phyloP scores from a whole-genome alignment of 2,113 vertebrate genomes.

The Passer domesticus region DNA sequence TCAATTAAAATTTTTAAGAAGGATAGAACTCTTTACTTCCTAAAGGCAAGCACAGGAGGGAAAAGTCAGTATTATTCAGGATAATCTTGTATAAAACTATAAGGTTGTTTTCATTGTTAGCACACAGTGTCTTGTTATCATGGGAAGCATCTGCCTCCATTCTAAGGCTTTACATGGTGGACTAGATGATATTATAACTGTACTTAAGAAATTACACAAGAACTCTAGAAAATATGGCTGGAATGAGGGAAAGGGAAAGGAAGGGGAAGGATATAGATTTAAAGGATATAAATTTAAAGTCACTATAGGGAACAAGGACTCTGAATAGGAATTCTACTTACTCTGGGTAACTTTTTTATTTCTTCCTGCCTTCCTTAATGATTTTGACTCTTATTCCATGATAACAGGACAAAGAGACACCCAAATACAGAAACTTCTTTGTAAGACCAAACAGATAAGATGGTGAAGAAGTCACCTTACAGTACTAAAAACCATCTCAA shows the following conservation, averaged over 20 bases:
- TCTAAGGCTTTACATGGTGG: neutral
- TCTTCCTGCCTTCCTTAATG: neutral
- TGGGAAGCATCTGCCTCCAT: accelerated
- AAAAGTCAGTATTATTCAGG: neutral
- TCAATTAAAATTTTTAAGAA: neutral
- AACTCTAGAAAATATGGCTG: neutral
- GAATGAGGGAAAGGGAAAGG: neutral
- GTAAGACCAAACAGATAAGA: neutral
- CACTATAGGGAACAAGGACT: neutral
- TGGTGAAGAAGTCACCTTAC: neutral
- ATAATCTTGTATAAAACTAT: neutral
- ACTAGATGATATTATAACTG: neutral
- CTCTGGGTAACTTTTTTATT: neutral
- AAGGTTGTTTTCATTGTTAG: neutral
- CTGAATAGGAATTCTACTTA: neutral
- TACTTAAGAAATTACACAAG: neutral
- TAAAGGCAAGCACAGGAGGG: neutral
- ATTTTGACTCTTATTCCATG: neutral
- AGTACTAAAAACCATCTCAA: neutral
- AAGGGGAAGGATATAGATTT: neutral
- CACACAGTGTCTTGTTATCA: neutral
- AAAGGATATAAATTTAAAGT: neutral
- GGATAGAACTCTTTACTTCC: neutral
- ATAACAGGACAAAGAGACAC: neutral
- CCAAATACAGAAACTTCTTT: neutral